These are phyloP conservation scores for Mormyrus lacerda DNA, from an alignment of 2,113 vertebrate species.

Conservation along the genomic window DNA sequence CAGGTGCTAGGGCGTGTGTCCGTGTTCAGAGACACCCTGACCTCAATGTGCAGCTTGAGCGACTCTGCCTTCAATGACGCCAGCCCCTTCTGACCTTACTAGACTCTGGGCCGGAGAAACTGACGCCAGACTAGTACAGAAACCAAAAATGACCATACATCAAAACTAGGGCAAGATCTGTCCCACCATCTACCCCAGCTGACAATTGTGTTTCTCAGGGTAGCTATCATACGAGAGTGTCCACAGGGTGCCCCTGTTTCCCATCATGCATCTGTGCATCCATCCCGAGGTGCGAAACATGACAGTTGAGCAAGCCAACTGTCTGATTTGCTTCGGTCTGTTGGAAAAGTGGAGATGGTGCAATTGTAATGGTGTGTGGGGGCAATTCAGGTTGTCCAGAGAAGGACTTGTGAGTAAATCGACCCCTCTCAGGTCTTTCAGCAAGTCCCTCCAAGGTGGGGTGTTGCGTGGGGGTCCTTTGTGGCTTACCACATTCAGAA, in stretches of 20 bases:
- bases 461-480: slow-evolving; percentile 40
- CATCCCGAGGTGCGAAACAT: neutral
- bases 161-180: neutral
- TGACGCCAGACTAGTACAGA: neutral
- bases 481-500: slow-evolving; percentile 57
- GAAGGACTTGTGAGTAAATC: slow-evolving; percentile 24
- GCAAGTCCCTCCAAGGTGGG: neutral
- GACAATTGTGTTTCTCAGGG: slow-evolving; percentile 1
- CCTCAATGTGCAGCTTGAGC: neutral
- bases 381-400: slow-evolving; percentile 9
- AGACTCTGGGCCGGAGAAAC: neutral
- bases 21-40: neutral
- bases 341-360: neutral
- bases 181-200: neutral
- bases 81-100: neutral
- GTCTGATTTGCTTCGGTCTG: neutral
- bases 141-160: neutral
- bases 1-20: neutral
- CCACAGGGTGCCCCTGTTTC: neutral
- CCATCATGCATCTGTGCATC: neutral
- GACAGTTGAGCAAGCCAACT: neutral
- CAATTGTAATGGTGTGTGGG: too few species aligned
- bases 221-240: neutral
- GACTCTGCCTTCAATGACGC: neutral
- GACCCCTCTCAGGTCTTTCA: neutral